phyloP scores from a whole-genome alignment of 2,113 vertebrate genomes.

The Narcine bancroftii region DNA sequence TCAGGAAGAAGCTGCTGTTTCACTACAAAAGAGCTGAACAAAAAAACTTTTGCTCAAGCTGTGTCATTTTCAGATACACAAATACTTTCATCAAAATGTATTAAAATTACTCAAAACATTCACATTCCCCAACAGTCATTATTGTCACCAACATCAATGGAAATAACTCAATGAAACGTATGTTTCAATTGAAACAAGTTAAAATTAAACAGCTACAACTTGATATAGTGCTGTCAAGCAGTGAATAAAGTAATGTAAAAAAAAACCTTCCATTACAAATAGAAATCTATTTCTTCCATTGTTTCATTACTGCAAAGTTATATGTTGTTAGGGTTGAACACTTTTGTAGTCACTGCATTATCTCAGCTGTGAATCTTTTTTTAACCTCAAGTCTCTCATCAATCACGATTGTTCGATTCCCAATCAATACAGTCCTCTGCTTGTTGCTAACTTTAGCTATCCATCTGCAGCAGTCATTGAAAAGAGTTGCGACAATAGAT shows the following conservation, averaged over 20 bases:
- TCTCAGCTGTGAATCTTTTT: slow-evolving; percentile 47
- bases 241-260: slow-evolving; percentile 13
- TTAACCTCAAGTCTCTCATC: slow-evolving; percentile 50
- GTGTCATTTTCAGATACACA: neutral
- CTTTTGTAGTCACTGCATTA: slow-evolving; percentile 47
- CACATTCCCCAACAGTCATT: neutral
- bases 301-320: slow-evolving; percentile 43
- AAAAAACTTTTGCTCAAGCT: neutral
- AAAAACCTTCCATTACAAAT: slow-evolving; percentile 42
- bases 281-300: slow-evolving; percentile 49
- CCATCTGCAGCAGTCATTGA: slow-evolving; percentile 39
- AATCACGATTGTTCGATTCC: slow-evolving; percentile 52
- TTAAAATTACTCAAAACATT: neutral
- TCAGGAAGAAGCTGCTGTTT: neutral
- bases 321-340: slow-evolving; percentile 42
- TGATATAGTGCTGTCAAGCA: slow-evolving; percentile 12
- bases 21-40: neutral
- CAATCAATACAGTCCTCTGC: slow-evolving; percentile 46
- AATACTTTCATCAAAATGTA: neutral
- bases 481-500: slow-evolving; percentile 37
- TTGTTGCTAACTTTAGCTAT: slow-evolving; percentile 43
- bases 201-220: neutral
- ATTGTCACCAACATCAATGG: neutral
- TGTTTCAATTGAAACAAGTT: neutral
- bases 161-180: neutral